phyloP scores from a whole-genome alignment of 2,797 vertebrate genomes.

The Odontamblyopus lacepedii region DNA sequence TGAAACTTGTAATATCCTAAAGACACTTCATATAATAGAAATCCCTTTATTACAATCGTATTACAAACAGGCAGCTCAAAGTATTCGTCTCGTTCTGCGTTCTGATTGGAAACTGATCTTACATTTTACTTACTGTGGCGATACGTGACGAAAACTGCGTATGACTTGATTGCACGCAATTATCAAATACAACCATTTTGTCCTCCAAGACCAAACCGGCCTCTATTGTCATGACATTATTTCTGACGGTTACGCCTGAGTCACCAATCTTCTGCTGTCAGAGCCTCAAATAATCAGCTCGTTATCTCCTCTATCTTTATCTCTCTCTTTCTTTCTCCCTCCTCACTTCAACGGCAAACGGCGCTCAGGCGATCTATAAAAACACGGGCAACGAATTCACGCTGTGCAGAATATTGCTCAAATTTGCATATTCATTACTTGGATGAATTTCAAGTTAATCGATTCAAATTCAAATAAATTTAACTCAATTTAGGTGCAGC shows the following conservation, averaged over 20 bases:
- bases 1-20: no score
- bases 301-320: conserved; percentile 23
- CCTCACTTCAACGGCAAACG: conserved; percentile 19
- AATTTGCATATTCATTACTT: no score
- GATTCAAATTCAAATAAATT: no score
- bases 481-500: no score
- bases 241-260: conserved; percentile 34
- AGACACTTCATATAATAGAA: no score
- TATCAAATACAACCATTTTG: not conserved
- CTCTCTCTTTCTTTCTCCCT: conserved; percentile 11
- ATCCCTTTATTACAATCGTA: no score
- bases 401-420: no score
- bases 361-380: conserved; percentile 60
- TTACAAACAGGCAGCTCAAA: no score
- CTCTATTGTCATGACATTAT: not conserved
- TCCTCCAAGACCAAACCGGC: conserved; percentile 1
- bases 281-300: conserved; percentile 33
- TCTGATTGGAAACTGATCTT: no score
- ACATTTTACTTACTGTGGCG: not conserved
- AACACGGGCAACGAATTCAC: conserved; percentile 36
- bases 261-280: conserved; percentile 33
- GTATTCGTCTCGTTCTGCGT: no score
- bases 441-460: no score
- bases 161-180: not conserved
- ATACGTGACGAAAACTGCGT: not conserved